Base-by-base conservation (phyloP, 30 jellyfish, hydroid and myxozoan species). In the Rhopilema esculentum region DNA sequence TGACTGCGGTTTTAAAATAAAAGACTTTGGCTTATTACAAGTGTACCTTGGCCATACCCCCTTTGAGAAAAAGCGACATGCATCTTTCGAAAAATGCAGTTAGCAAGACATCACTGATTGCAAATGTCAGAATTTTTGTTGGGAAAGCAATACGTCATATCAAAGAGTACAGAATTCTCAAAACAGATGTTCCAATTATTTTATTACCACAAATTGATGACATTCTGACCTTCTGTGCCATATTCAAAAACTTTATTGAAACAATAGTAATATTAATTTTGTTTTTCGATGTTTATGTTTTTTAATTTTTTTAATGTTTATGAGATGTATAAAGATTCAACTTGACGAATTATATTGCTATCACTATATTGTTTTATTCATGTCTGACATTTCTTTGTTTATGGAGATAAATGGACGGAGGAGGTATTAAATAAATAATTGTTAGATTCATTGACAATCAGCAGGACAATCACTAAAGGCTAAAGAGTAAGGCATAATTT, bases 1-100 rank as follows among this genome's bases (percentile, higher is more conserved):
- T 2, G 92, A 87, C 78, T 29, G 96, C 66, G 96, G 96, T 20
- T 76, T 87, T 4, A 75, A 28, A 53, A 87, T 87, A 18, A 31
- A 49, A 65, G 96, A 77, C 27, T 23, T 61, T 84, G 22, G 64
- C 77, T 16, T 70, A 28, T 25, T 40, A 84, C 22, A 83, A 71
- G 49, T 69, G 93, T 29, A 21, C 84, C 25, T 63, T 87, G 62
- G 27, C 86, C 72, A 75, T 87, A 8, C 92, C 96, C 33, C 92
- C 96, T 4, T 15, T 69, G 12, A 77, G 27, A 22, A 27, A 18
- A 0, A 49, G 66, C 21, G 25, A 22, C 25, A 9, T 53, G 71
- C 94, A 85, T 52, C 73, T 85, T 91, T 12, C 27, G 29, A 33
- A 32, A 57, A n/a, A 68, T 7, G 94, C 73, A n/a, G 94, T 71